Evolutionary conservation across 2,797 vertebrate species (phyloP), one percentile per base, ranked within the genome.

Genomic region (Acipenser transmontanus): DNA sequence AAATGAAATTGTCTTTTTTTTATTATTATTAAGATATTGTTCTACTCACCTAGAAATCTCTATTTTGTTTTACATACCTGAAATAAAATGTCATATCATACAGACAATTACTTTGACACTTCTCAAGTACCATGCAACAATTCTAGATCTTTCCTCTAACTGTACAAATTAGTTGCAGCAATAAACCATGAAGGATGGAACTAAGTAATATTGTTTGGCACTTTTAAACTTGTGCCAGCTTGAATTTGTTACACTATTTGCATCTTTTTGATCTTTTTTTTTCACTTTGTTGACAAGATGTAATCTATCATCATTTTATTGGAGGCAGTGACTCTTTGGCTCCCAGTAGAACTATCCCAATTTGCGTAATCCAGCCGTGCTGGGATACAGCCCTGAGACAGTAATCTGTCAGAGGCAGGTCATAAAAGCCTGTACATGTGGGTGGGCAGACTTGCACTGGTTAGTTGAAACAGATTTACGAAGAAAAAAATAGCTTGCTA

Each of bases 351-450:
- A 34, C 34, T 34, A 3, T 34, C 3, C 4, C 3, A 34, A 34
- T 34, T 34, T 34, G 34, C 4, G 4, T 34, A 34, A 34, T 34
- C 34, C 34, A 34, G 34, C 34, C 7, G 2, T 57, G 54, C 54
- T 57, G 54, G 34, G 34, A 34, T 34, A 34, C 34, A 4, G 34
- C 34, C 34, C 34, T 34, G 34, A 34, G 49, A 70, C 62, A 60
- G 72, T 68, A 69, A 74, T 76, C 71, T 75, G 59, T 47, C 79
- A 66, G 67, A 34, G 34, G 34, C 34, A 34, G 47, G 62, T 73
- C 70, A 72, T 75, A 72, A 77, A 72, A 70, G 72, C 57, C 62
- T 78, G 73, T 71, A 62, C 14, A 0, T 76, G 62, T 73, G 66
- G 66, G 77, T 73, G 50, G 72, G 69, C 66, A 34, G 34, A 34